Evolutionary conservation across 2,113 vertebrate species (phyloP).

Genomic region (Delphinapterus leucas): DNA sequence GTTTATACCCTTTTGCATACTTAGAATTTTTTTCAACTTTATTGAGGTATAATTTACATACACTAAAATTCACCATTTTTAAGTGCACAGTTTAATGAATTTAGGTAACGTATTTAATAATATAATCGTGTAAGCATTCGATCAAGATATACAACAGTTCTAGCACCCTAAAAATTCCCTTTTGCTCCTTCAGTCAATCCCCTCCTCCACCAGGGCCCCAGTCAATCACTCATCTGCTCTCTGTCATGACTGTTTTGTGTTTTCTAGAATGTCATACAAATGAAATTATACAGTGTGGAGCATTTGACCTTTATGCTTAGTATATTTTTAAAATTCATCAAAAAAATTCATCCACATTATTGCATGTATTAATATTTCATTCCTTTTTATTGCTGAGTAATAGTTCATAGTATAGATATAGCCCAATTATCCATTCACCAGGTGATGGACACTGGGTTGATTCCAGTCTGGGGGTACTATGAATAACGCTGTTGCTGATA

Average conservation of each 20-base stretch:
- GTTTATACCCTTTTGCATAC: background rate
- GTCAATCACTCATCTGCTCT: background rate
- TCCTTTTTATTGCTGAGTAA: conserved; percentile 32
- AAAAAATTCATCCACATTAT: background rate
- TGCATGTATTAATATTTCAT: background rate
- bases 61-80: conserved; percentile 1
- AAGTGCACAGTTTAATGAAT: background rate
- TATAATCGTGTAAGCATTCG: background rate
- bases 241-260: background rate
- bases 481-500: background rate
- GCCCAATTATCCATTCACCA: background rate
- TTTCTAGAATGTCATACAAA: background rate
- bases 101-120: background rate
- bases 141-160: background rate
- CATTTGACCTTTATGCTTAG: background rate
- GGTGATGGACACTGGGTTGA: background rate
- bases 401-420: background rate
- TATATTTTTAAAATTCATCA: background rate
- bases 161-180: background rate
- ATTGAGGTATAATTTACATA: background rate
- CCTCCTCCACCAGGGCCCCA: background rate
- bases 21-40: background rate
- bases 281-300: background rate
- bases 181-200: background rate
- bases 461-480: background rate